Evolutionary conservation across 2,888 invertebrate species (phyloP).

Genomic region (Augochlorella aurata): DNA sequence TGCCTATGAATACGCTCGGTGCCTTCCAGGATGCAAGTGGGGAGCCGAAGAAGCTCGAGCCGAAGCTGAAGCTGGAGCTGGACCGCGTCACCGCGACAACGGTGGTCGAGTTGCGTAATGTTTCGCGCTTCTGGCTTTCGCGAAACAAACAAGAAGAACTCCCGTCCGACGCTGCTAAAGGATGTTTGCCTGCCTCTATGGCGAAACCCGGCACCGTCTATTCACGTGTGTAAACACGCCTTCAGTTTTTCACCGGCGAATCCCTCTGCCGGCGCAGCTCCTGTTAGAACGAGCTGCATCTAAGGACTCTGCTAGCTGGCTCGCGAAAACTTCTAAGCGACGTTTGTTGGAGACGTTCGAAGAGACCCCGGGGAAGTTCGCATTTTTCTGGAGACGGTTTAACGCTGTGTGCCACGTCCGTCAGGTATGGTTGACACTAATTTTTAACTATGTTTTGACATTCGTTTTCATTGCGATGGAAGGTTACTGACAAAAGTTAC

Average conservation of each 20-base stretch:
- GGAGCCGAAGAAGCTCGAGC: neutral
- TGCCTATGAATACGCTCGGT: constrained; percentile 24
- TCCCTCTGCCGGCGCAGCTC: neutral
- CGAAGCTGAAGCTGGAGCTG: neutral
- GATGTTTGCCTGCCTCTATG: constrained; percentile 14
- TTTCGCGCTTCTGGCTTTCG: constrained; percentile 51
- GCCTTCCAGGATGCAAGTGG: constrained; percentile 34
- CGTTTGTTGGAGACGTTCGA: neutral
- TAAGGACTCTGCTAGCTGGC: neutral
- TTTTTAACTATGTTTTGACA: too few species aligned
- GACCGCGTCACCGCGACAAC: constrained; percentile 9
- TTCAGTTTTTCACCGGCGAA: neutral
- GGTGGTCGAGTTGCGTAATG: constrained; percentile 44
- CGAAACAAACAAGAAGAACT: constrained; percentile 41
- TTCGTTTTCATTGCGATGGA: too few species aligned
- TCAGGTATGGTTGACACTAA: too few species aligned
- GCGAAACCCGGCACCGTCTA: constrained; percentile 12
- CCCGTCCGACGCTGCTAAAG: constrained; percentile 20
- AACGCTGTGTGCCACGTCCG: too few species aligned
- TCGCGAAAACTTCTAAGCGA: neutral
- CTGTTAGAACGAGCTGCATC: neutral
- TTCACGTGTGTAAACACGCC: constrained; percentile 7
- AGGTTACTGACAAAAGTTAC: too few species aligned
- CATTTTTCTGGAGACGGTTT: too few species aligned
- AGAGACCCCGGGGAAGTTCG: neutral